Evolutionary conservation across 2,113 vertebrate genomes (phyloP).

Genomic region (Hystrix cristata): DNA sequence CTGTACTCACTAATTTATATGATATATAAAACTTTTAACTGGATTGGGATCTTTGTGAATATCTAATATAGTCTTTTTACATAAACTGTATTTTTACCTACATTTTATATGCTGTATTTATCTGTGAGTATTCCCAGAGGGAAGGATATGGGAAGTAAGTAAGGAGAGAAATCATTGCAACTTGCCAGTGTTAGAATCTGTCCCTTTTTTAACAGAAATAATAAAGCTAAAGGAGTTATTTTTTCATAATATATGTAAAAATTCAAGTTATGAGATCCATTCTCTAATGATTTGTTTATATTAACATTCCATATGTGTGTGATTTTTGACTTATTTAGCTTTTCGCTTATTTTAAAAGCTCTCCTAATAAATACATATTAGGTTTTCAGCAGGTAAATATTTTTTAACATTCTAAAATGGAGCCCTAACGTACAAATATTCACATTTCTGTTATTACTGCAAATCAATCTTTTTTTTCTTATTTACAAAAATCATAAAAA

Average conservation of each 20-base stretch:
- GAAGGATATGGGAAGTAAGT: fast-evolving
- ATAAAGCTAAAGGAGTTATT: neutral
- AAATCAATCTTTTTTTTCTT: conserved; percentile 14
- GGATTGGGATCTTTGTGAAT: neutral
- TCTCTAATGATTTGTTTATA: neutral
- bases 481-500: neutral
- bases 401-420: conserved; percentile 7
- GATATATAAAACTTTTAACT: neutral
- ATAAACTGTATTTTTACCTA: neutral
- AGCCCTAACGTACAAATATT: neutral
- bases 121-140: neutral
- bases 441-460: neutral
- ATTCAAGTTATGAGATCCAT: neutral
- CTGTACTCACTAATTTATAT: neutral
- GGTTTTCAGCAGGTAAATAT: neutral
- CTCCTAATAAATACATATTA: neutral
- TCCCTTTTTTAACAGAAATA: neutral
- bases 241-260: conserved; percentile 7
- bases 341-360: conserved; percentile 6
- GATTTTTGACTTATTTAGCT: neutral
- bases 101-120: neutral
- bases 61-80: neutral
- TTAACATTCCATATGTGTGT: neutral
- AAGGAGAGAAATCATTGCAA: neutral
- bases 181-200: neutral